Evolutionary conservation across 2,113 vertebrate species (phyloP), one percentile per base, ranked within the genome.

Genomic region (Rhipidura dahli): DNA sequence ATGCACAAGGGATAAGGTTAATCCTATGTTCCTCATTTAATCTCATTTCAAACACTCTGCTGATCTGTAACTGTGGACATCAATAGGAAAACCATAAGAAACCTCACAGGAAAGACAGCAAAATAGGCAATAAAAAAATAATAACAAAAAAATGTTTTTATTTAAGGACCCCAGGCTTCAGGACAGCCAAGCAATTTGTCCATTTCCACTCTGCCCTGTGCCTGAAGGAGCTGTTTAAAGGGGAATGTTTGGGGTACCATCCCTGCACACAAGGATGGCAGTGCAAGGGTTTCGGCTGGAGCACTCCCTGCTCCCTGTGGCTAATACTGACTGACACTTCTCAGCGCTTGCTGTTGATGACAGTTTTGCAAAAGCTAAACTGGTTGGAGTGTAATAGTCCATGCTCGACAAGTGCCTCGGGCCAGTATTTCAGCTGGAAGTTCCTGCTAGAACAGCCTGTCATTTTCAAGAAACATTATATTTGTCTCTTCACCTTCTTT

Each of bases 401-500:
- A 3, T 70, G 56, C 69, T 68, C 23, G 1, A 87, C 84, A 84
- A 91, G 51, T 0, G 24, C 90, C 73, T 94, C 39, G 4, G 84
- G 92, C 73, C 66, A 85, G 24, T 40, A 76, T 79, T 91, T 75
- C 73, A 51, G 77, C 84, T 91, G 50, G 21, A 89, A 85, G 39
- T 11, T 82, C 73, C 70, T 68, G 73, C 81, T 53, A 75, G 22
- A 94, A 44, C 56, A 91, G 49, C 47, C 66, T 91, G 65, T 60
- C 81, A 90, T 87, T 90, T 90, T 51, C 90, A 76, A 87, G 35
- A 91, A 78, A 78, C 6, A 50, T 51, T 61, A 10, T 9, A 7
- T 79, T 92, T 83, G 88, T 50, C 73, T 85, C 44, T 75, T 93
- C 53, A 79, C 70, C 49, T 89, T 87, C 87, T 86, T 35, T 31